A percentile compares a stretch with the other conserved stretches of the same genome.
phyloP scores from a whole-genome alignment of 1,140 invertebrate species.

The Caenorhabditis inopinata region DNA sequence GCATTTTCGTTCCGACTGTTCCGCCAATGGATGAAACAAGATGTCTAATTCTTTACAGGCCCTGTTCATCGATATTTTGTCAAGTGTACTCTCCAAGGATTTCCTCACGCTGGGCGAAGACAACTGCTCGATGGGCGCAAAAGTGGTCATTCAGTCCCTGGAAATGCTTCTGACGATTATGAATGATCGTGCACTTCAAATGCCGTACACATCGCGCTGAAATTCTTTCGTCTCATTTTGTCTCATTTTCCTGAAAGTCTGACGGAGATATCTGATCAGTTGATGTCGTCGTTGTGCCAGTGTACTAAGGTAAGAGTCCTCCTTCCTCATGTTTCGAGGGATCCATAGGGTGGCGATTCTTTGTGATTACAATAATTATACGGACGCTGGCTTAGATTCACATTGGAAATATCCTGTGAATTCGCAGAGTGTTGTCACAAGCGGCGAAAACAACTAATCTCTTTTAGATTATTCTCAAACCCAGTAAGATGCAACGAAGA shows the following conservation, averaged over 20 bases:
- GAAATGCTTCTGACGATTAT: slow-evolving; percentile 50
- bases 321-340: too few relatives aligned
- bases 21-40: too few relatives aligned
- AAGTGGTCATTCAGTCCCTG: slow-evolving; percentile 34
- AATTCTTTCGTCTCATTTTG: slow-evolving; percentile 47
- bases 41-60: too few relatives aligned
- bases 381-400: too few relatives aligned
- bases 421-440: too few relatives aligned
- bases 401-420: too few relatives aligned
- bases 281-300: slow-evolving; percentile 37
- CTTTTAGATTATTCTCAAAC: too few relatives aligned
- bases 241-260: slow-evolving; percentile 48
- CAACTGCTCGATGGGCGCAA: neutral
- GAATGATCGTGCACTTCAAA: slow-evolving; percentile 41
- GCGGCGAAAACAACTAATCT: too few relatives aligned
- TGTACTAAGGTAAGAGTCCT: slow-evolving; percentile 37
- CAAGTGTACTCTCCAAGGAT: slow-evolving; percentile 11
- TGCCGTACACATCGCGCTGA: slow-evolving; percentile 43
- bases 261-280: slow-evolving; percentile 1
- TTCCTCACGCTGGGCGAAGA: neutral
- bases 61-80: slow-evolving; percentile 19
- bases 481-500: too few relatives aligned
- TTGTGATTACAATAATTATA: too few relatives aligned
- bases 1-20: too few relatives aligned
- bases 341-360: too few relatives aligned